These are phyloP conservation scores for Drosophila multiciliata DNA, from an alignment of 2,888 invertebrate species.

Conservation along the genomic window DNA sequence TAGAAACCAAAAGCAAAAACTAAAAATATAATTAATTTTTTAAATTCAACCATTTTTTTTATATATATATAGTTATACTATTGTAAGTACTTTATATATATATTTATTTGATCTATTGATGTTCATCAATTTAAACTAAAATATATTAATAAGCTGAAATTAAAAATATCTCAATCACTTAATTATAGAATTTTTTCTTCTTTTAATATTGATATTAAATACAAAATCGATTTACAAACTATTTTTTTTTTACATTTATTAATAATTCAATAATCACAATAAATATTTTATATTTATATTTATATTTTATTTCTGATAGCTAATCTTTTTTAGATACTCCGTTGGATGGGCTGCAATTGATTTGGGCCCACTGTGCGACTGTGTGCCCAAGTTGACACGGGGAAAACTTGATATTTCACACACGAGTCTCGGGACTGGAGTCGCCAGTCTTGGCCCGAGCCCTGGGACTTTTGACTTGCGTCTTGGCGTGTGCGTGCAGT, in stretches of 20 bases:
- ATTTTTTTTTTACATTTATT: neutral
- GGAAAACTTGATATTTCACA: slow-evolving; percentile 79
- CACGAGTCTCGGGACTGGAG: slow-evolving; percentile 58
- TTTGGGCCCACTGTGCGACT: slow-evolving; percentile 31
- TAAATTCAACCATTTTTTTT: neutral
- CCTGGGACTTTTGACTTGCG: slow-evolving; percentile 19
- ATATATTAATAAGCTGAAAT: neutral
- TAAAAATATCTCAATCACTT: neutral
- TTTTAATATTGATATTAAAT: no score
- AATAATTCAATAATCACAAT: neutral
- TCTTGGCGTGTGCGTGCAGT: slow-evolving; percentile 78
- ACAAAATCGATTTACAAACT: no score
- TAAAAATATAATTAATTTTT: neutral
- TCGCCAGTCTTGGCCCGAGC: slow-evolving; percentile 41
- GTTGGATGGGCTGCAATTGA: neutral
- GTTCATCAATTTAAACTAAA: neutral
- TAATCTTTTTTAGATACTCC: neutral
- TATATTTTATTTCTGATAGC: neutral
- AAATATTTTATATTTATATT: neutral
- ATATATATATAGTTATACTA: neutral
- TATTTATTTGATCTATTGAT: no score
- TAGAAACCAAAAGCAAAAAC: neutral
- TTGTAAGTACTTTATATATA: no score
- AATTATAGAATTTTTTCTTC: neutral
- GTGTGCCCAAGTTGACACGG: slow-evolving; percentile 62